Evolutionary conservation across 2,888 invertebrate genomes (phyloP).

Genomic region (Dione vanillae): DNA sequence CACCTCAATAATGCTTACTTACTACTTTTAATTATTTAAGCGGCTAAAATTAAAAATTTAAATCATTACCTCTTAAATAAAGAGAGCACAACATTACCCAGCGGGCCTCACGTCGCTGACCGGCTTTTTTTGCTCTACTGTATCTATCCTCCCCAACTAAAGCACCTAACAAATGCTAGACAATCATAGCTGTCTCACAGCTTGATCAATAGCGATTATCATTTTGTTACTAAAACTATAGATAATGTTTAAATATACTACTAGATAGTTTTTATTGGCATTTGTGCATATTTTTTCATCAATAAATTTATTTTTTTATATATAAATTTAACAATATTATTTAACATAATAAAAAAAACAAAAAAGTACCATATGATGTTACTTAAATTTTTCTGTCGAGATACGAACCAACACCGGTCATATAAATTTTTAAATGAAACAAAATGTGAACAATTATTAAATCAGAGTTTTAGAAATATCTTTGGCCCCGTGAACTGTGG

Average conservation of each 20-base stretch:
- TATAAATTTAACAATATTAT: too few relatives aligned
- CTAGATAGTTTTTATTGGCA: too few relatives aligned
- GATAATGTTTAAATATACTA: background rate
- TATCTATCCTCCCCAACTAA: conserved; percentile 66
- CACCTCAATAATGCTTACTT: background rate
- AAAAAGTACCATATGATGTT: too few relatives aligned
- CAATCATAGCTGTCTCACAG: conserved; percentile 51
- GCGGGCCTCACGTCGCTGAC: conserved; percentile 79
- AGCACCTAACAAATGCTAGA: conserved; percentile 60
- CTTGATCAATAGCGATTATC: conserved; percentile 39
- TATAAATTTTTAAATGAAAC: background rate
- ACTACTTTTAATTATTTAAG: background rate
- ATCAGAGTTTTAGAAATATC: background rate
- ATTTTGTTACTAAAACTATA: background rate
- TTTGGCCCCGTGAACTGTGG: background rate
- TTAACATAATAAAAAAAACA: too few relatives aligned
- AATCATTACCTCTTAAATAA: conserved; percentile 23
- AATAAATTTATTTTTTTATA: too few relatives aligned
- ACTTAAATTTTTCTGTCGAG: too few relatives aligned
- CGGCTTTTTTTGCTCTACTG: conserved; percentile 73
- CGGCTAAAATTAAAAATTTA: background rate
- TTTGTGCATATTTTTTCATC: too few relatives aligned
- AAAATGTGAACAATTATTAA: background rate
- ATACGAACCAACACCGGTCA: background rate
- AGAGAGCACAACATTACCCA: conserved; percentile 55